Percentiles rank a stretch among this genome's conserved stretches.
Evolutionary conservation across 2,797 vertebrate species (phyloP).

Genomic region (Ptychadena robeensis): DNA sequence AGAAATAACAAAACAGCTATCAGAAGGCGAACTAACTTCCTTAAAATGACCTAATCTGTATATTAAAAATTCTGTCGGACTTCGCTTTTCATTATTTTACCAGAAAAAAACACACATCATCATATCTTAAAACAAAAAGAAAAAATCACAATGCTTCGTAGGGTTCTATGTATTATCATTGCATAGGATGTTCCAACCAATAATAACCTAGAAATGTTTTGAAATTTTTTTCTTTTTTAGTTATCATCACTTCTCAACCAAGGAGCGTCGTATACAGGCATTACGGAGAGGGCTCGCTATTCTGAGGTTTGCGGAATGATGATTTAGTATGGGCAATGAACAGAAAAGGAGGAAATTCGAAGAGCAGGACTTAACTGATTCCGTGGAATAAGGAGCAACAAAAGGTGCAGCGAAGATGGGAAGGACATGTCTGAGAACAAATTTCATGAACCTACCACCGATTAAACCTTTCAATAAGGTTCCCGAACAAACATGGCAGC

Average conservation of each 20-base stretch:
- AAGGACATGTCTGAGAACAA: constrained; percentile 64
- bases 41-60: too few species aligned
- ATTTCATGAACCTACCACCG: constrained; percentile 59
- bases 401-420: constrained; percentile 41
- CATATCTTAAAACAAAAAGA: neutral
- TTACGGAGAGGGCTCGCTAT: constrained; percentile 83
- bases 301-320: constrained; percentile 82
- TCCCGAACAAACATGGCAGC: constrained; percentile 68
- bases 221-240: constrained; percentile 61
- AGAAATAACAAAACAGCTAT: too few species aligned
- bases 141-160: neutral
- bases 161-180: neutral
- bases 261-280: constrained; percentile 76
- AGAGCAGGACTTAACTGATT: constrained; percentile 84
- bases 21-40: too few species aligned
- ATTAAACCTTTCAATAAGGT: constrained; percentile 46
- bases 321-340: constrained; percentile 85
- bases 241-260: constrained; percentile 83
- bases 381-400: constrained; percentile 79
- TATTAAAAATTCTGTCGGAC: too few species aligned
- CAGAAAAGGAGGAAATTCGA: constrained; percentile 82
- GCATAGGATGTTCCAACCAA: neutral
- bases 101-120: neutral
- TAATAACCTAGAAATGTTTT: neutral
- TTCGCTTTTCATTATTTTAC: too few species aligned